Evolutionary conservation across 2,797 vertebrate genomes (phyloP).

Genomic region (Lutjanus campechanus): DNA sequence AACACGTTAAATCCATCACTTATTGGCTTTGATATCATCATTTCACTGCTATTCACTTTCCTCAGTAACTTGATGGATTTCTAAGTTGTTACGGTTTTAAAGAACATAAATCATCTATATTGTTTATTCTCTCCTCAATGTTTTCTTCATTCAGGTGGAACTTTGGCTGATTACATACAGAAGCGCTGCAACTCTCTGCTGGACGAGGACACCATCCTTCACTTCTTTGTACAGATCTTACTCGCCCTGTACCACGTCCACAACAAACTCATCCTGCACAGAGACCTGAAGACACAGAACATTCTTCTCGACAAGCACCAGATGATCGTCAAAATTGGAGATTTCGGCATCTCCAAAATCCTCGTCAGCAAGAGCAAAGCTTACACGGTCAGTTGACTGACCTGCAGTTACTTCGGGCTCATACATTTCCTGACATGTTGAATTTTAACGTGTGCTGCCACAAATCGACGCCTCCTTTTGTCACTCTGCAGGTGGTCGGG

Average conservation of each 20-base stretch:
- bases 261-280: conserved; percentile 97
- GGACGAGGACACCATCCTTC: conserved; percentile 97
- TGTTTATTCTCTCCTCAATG: not conserved
- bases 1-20: not conserved
- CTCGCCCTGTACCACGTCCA: conserved; percentile 97
- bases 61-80: not conserved
- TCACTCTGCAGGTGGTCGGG: conserved; percentile 92
- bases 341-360: conserved; percentile 99
- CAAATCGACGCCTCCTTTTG: conserved; percentile 17
- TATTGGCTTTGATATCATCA: not conserved
- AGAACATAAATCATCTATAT: not conserved
- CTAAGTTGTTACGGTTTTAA: not conserved
- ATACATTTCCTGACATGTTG: not conserved
- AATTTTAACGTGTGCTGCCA: not conserved
- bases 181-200: conserved; percentile 97
- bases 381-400: conserved; percentile 89
- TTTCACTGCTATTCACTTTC: not conserved
- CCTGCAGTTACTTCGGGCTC: not conserved
- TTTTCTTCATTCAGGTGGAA: conserved; percentile 86
- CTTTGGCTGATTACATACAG: conserved; percentile 96
- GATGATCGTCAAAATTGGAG: conserved; percentile 97
- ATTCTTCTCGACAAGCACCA: conserved; percentile 98
- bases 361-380: conserved; percentile 99
- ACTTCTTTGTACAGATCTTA: conserved; percentile 98
- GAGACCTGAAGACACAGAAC: conserved; percentile 99